Conservation (phyloP, 1,140 invertebrate genomes). For the Brachionus rotundiformis region DNA sequence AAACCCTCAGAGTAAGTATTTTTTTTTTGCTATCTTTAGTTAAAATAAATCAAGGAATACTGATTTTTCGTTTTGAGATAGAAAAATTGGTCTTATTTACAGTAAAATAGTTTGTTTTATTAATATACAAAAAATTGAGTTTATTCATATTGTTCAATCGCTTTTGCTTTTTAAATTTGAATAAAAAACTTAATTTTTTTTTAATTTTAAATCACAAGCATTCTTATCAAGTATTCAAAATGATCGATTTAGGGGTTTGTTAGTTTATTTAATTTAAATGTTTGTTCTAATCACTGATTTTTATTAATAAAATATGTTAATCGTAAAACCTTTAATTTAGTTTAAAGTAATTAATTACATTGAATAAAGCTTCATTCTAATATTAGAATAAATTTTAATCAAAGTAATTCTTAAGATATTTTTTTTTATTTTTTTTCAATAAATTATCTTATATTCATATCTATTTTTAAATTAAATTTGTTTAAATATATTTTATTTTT, state of each 20-base stretch:
- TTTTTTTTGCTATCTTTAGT: neutral
- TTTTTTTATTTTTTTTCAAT: constrained; percentile 7
- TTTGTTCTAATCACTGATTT: neutral
- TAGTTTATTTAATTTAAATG: neutral
- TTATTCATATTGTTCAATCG: neutral
- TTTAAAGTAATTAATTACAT: neutral
- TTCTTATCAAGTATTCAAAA: constrained; percentile 50
- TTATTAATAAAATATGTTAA: neutral
- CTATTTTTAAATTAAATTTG: too few species aligned
- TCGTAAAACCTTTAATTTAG: neutral
- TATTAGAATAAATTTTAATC: too few species aligned
- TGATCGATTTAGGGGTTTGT: constrained; percentile 43
- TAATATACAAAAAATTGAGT: neutral
- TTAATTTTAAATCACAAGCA: neutral
- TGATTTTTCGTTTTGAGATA: neutral
- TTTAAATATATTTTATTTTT: too few species aligned
- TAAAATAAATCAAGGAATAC: neutral
- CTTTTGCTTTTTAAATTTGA: neutral
- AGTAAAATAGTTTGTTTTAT: neutral
- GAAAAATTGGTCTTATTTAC: too few species aligned
- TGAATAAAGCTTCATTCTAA: too few species aligned
- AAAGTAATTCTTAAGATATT: neutral
- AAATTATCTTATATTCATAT: too few species aligned
- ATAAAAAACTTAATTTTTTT: neutral
- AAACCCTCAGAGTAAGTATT: constrained; percentile 12